phyloP scores from a whole-genome alignment of 2,888 invertebrate species.

The Nesidiocoris tenuis region DNA sequence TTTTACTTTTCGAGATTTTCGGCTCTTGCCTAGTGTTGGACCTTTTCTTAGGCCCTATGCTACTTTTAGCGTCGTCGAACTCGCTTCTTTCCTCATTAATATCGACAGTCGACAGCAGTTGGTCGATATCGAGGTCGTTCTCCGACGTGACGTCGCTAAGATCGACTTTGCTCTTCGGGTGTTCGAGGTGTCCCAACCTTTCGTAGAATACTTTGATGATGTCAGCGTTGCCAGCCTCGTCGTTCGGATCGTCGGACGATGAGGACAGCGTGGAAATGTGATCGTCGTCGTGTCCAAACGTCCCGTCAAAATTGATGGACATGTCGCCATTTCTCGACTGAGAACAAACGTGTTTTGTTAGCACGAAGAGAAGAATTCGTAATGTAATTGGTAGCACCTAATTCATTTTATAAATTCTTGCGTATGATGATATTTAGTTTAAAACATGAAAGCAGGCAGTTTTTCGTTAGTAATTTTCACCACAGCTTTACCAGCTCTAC shows the following conservation, averaged over 20 bases:
- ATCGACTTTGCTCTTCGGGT: constrained; percentile 11
- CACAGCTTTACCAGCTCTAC: too few relatives aligned
- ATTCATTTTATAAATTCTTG: neutral
- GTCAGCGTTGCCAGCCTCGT: constrained; percentile 11
- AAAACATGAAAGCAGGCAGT: too few relatives aligned
- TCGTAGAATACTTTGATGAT: constrained; percentile 33
- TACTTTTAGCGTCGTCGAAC: constrained; percentile 3
- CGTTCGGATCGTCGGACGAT: constrained; percentile 18
- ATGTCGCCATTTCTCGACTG: constrained; percentile 20
- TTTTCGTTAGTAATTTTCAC: too few relatives aligned
- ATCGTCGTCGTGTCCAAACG: neutral
- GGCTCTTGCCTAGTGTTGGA: neutral
- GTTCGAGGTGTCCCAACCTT: constrained; percentile 24
- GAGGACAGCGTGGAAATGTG: constrained; percentile 5
- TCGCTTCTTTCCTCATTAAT: neutral
- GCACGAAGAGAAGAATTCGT: too few relatives aligned
- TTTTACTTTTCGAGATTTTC: constrained; percentile 1
- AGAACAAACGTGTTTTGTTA: too few relatives aligned
- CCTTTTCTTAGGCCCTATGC: neutral
- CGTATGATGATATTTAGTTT: too few relatives aligned
- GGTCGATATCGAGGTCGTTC: constrained; percentile 27
- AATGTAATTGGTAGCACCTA: neutral
- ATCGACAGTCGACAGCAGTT: constrained; percentile 6
- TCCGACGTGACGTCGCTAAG: constrained; percentile 21
- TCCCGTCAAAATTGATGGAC: neutral